These are phyloP conservation scores for Leptodactylus fuscus DNA, from an alignment of 2,113 vertebrate genomes.

Conservation along the genomic window DNA sequence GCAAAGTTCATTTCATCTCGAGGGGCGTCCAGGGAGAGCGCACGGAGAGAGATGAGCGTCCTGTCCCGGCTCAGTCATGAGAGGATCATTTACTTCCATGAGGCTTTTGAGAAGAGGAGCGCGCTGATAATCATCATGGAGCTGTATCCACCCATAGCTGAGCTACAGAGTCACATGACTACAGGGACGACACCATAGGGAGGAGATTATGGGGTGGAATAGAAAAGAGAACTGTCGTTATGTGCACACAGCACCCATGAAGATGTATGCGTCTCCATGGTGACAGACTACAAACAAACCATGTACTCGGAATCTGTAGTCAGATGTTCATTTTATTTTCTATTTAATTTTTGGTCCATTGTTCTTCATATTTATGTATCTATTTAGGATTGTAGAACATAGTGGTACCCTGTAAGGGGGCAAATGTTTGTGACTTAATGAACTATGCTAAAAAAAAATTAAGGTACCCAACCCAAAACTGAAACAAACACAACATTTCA, in stretches of 20 bases:
- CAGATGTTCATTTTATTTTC: neutral
- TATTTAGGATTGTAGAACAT: too few species aligned
- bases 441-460: too few species aligned
- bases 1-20: conserved; percentile 94
- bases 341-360: too few species aligned
- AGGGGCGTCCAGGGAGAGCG: conserved; percentile 86
- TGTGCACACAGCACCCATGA: neutral
- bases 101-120: conserved; percentile 94
- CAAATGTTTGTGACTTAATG: too few species aligned
- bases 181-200: neutral
- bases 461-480: too few species aligned
- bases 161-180: neutral
- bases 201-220: neutral
- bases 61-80: conserved; percentile 91
- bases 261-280: neutral
- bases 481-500: too few species aligned
- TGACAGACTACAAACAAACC: neutral
- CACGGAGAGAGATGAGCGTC: conserved; percentile 84
- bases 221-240: neutral
- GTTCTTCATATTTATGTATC: too few species aligned
- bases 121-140: conserved; percentile 90
- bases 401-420: too few species aligned
- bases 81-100: conserved; percentile 89
- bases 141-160: conserved; percentile 82
- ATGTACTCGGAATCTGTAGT: neutral